Percentiles rank a stretch among this genome's conserved stretches.
phyloP scores from a whole-genome alignment of 2,888 invertebrate species.

The Hermaeophaga mercurialis region DNA sequence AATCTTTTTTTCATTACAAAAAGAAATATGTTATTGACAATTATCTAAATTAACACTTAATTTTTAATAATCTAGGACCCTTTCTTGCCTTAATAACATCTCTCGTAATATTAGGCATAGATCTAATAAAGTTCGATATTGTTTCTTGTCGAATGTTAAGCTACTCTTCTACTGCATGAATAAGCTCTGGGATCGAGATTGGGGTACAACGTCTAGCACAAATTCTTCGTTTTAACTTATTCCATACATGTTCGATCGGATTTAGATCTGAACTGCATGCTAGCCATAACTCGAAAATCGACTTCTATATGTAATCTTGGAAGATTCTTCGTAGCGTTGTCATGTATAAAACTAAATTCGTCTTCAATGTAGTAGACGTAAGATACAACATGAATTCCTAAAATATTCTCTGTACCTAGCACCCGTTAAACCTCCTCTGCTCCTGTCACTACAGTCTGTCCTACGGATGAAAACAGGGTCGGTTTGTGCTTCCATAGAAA shows the following conservation, averaged over 20 bases:
- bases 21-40: neutral
- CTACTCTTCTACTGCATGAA: neutral
- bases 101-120: neutral
- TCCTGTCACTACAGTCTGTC: conserved; percentile 9
- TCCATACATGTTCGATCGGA: neutral
- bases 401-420: conserved; percentile 29
- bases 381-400: conserved; percentile 28
- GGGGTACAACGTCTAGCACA: neutral
- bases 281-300: neutral
- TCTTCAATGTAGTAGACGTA: conserved; percentile 25
- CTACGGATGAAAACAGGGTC: conserved; percentile 20
- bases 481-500: conserved; percentile 19
- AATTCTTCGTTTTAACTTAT: neutral
- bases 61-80: neutral
- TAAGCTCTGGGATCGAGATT: neutral
- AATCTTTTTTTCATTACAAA: neutral
- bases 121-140: neutral
- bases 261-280: neutral
- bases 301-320: conserved; percentile 24
- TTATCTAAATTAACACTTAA: neutral
- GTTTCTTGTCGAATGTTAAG: neutral
- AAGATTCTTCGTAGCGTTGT: conserved; percentile 31
- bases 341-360: conserved; percentile 23
- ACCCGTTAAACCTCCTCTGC: conserved; percentile 7
- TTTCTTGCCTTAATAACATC: neutral